Evolutionary conservation across 64 coral and sea anemone genomes (phyloP).

Genomic region (Stichodactyla helianthus): DNA sequence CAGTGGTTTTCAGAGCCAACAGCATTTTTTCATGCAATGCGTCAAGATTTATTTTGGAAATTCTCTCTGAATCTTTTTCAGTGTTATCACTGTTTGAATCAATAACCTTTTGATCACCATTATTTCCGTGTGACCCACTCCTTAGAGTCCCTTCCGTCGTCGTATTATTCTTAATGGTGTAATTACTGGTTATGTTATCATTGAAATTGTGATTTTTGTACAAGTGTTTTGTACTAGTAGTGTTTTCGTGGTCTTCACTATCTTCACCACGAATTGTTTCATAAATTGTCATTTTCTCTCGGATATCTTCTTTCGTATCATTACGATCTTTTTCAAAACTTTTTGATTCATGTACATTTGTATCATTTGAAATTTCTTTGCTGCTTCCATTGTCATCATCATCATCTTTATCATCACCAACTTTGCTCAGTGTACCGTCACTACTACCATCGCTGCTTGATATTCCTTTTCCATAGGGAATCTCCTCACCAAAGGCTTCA

Average conservation of each 20-base stretch:
- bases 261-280: neutral
- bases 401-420: neutral
- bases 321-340: neutral
- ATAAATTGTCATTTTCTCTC: neutral
- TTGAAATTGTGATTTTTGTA: neutral
- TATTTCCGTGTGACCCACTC: neutral
- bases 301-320: neutral
- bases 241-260: neutral
- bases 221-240: neutral
- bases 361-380: neutral
- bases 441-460: neutral
- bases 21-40: neutral
- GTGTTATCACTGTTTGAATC: neutral
- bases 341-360: neutral
- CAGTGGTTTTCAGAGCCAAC: neutral
- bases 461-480: neutral
- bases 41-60: neutral
- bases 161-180: neutral
- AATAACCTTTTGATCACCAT: neutral
- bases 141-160: neutral
- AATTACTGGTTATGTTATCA: neutral
- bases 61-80: neutral
- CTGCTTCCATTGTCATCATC: neutral
- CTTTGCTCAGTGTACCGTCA: neutral
- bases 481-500: neutral